Conservation (phyloP, 1,140 invertebrate genomes). For the Choristoneura fumiferana region DNA sequence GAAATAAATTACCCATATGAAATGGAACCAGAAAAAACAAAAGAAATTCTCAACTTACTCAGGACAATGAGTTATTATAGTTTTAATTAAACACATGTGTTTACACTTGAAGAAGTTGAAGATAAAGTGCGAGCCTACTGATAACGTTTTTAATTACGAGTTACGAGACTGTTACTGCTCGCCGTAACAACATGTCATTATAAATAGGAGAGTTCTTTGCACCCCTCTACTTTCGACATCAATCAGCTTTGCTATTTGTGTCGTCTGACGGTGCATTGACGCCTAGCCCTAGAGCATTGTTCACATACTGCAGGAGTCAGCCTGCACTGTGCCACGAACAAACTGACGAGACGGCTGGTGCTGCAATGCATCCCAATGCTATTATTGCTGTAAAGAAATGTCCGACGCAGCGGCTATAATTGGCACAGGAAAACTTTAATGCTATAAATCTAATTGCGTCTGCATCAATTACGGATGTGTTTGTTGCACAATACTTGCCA, state of each 20-base stretch:
- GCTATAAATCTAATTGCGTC: constrained; percentile 59
- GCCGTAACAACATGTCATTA: constrained; percentile 27
- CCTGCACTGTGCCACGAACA: constrained; percentile 57
- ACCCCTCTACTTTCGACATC: constrained; percentile 18
- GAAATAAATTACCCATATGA: constrained; percentile 4
- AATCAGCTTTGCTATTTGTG: constrained; percentile 44
- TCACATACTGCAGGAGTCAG: constrained; percentile 68
- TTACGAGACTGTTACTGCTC: constrained; percentile 6
- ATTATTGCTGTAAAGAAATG: constrained; percentile 58
- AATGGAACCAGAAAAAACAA: neutral
- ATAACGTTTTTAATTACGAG: constrained; percentile 6
- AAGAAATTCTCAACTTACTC: constrained; percentile 5
- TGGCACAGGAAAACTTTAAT: constrained; percentile 70
- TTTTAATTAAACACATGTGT: constrained; percentile 1
- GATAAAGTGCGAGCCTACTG: neutral
- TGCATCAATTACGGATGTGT: constrained; percentile 56
- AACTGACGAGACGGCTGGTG: constrained; percentile 44
- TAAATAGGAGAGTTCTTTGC: constrained; percentile 25
- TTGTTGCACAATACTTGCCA: constrained; percentile 54
- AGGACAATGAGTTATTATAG: neutral
- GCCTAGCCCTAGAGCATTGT: constrained; percentile 56
- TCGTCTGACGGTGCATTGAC: constrained; percentile 35
- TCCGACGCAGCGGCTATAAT: constrained; percentile 59
- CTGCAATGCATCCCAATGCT: constrained; percentile 56
- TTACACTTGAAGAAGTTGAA: neutral